Evolutionary conservation across 2,888 invertebrate genomes (phyloP).

Genomic region (Drosophila pegasa): DNA sequence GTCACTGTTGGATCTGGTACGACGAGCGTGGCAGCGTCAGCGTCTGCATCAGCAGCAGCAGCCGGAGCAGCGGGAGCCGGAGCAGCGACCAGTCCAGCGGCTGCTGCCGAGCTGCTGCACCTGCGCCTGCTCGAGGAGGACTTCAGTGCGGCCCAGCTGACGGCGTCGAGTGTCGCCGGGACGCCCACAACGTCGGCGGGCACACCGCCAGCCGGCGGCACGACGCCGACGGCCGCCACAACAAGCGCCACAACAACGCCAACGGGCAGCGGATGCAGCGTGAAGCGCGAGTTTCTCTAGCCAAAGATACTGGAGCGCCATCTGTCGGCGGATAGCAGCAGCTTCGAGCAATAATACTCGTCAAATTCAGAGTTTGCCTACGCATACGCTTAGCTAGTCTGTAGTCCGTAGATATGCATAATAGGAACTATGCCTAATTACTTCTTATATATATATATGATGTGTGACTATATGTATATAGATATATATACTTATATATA

Average conservation of each 20-base stretch:
- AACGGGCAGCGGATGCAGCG: conserved; percentile 76
- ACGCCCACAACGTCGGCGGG: conserved; percentile 43
- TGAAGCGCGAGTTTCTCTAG: conserved; percentile 85
- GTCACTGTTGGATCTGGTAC: conserved; percentile 67
- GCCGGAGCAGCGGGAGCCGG: conserved; percentile 34
- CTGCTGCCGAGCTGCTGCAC: conserved; percentile 52
- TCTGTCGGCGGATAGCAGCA: conserved; percentile 84
- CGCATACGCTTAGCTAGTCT: conserved; percentile 70
- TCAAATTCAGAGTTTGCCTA: conserved; percentile 49
- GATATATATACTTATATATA: conserved; percentile 3
- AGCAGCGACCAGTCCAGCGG: conserved; percentile 35
- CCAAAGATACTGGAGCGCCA: conserved; percentile 85
- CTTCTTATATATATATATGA: too few relatives aligned
- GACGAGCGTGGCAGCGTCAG: conserved; percentile 62
- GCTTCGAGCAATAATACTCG: conserved; percentile 46
- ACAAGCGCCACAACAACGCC: conserved; percentile 61
- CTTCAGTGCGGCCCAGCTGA: conserved; percentile 64
- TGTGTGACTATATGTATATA: conserved; percentile 15
- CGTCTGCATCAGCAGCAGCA: conserved; percentile 44
- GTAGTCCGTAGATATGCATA: conserved; percentile 31
- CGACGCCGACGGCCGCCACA: conserved; percentile 21
- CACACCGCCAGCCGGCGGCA: conserved; percentile 21
- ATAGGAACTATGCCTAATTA: conserved; percentile 9
- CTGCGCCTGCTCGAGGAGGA: conserved; percentile 71
- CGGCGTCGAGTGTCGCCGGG: conserved; percentile 22